Base-by-base conservation (phyloP, 2,797 vertebrate species). In the Astyanax mexicanus region DNA sequence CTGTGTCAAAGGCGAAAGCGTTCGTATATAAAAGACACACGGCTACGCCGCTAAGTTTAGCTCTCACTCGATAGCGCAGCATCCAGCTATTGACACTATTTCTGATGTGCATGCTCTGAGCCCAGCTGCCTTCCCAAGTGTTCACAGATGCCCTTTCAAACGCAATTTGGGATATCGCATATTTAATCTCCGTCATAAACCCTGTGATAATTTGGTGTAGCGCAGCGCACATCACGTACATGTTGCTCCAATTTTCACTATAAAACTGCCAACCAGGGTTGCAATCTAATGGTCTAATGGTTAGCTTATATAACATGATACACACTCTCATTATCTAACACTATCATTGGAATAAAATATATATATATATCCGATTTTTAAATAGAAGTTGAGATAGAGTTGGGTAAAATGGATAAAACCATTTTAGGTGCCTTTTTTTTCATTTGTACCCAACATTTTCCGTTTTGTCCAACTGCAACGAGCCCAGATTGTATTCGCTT, bases 21-120 rank as follows among this genome's bases (percentile, higher is more conserved):
- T 66, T 55, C 5, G 8, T n/a, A 9, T n/a, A n/a, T 44, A 62
- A 29, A 54, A 54, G 23, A 27, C 6, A 54, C 11, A 49, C 23
- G 4, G 47, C 67, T 77, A 77, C 38, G 1, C 66, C 71, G 37
- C 67, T 77, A 77, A 49, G 2, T 66, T 71, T 77, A 72, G 75
- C 74, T 66, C 38, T 65, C 37, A 37, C 49, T 55, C 49, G 6
- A 13, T 60, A 60, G 10, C 61, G 6, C 49, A 55, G 58, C 17
- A 0, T 45, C 40, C 29, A 65, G 15, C 25, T 49, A 70, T 64
- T 37, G 15, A 29, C 7, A 25, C 60, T 45, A 55, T 77, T 66
- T 72, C 15, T 21, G 32, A 45, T 65, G 13, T 17, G n/a, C 35
- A 40, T n/a, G 13, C 35, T 69, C 71, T 25, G 11, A 19, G 13